Conservation (phyloP, 2,888 invertebrate species). For the Dyspetes luteomarginatus region DNA sequence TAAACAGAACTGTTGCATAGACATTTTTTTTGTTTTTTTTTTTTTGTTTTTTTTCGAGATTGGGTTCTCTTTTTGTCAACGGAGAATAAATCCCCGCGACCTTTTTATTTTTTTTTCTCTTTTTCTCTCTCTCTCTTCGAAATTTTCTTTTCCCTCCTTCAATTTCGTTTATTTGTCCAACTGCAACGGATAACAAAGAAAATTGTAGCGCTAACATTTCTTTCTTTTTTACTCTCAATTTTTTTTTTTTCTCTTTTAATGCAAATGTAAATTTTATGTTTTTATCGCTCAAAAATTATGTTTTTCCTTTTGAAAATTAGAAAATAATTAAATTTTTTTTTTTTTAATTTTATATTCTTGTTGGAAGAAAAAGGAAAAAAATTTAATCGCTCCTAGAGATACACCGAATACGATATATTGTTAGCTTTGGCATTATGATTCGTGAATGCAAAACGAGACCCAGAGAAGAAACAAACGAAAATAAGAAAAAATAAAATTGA, state of each 20-base stretch:
- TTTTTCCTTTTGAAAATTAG: too few species aligned
- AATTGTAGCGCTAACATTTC: slow-evolving; percentile 28
- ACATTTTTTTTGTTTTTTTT: slow-evolving; percentile 83
- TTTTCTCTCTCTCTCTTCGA: slow-evolving; percentile 5
- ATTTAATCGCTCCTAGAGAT: background rate
- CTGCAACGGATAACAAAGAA: slow-evolving; percentile 55
- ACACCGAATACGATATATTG: background rate
- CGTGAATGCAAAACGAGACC: slow-evolving; percentile 12
- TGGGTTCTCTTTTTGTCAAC: slow-evolving; percentile 32
- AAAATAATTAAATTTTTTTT: too few species aligned
- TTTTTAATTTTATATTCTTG: background rate
- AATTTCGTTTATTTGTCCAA: slow-evolving; percentile 50
- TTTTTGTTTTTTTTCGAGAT: too few species aligned
- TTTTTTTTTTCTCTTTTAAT: background rate
- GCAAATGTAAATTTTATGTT: background rate
- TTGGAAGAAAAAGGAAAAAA: background rate
- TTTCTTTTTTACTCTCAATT: background rate
- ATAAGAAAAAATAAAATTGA: background rate
- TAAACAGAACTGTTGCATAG: slow-evolving; percentile 91
- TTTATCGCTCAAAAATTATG: background rate
- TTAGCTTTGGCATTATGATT: background rate
- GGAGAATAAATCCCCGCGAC: slow-evolving; percentile 43
- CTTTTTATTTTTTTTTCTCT: background rate
- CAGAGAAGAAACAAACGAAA: background rate
- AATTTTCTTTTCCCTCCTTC: slow-evolving; percentile 39